These are phyloP conservation scores for Narcine bancroftii DNA, from an alignment of 2,113 vertebrate genomes.

Conservation along the genomic window DNA sequence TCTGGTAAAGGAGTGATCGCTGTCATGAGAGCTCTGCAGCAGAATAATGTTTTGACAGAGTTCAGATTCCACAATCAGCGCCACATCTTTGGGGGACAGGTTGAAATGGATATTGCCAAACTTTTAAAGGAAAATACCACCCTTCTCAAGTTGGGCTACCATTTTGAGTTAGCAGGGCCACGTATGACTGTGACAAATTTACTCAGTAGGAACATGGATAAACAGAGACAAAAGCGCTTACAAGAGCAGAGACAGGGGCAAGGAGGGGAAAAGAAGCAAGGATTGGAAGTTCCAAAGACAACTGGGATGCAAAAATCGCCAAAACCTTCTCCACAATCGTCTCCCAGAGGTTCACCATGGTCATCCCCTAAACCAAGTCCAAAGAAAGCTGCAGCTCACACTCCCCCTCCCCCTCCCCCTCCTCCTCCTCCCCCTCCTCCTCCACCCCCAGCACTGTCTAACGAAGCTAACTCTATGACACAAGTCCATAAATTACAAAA, in stretches of 20 bases:
- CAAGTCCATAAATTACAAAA: not conserved
- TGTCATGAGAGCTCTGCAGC: constrained; percentile 80
- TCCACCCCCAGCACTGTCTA: constrained; percentile 69
- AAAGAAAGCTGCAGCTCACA: constrained; percentile 53
- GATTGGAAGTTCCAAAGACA: constrained; percentile 67
- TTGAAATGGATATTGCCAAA: constrained; percentile 93
- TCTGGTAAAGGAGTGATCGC: constrained; percentile 87
- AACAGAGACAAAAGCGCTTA: constrained; percentile 80
- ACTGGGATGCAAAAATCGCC: constrained; percentile 50
- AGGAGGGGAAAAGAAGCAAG: constrained; percentile 70
- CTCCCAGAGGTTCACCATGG: constrained; percentile 65
- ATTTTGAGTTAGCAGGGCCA: constrained; percentile 88
- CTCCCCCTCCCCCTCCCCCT: constrained; percentile 44
- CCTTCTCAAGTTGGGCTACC: constrained; percentile 87
- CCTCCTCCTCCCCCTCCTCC: constrained; percentile 62
- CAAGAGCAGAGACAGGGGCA: constrained; percentile 85
- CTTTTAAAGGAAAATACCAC: constrained; percentile 90
- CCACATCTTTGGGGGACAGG: constrained; percentile 92
- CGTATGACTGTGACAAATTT: constrained; percentile 92
- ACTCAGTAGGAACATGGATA: constrained; percentile 95
- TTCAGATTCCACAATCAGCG: constrained; percentile 96
- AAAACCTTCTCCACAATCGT: constrained; percentile 63
- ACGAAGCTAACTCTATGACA: constrained; percentile 44
- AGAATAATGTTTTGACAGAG: constrained; percentile 82
- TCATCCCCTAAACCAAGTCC: constrained; percentile 68